These are phyloP conservation scores for Temnothorax ravouxi DNA, from an alignment of 2,888 invertebrate genomes.

Conservation along the genomic window DNA sequence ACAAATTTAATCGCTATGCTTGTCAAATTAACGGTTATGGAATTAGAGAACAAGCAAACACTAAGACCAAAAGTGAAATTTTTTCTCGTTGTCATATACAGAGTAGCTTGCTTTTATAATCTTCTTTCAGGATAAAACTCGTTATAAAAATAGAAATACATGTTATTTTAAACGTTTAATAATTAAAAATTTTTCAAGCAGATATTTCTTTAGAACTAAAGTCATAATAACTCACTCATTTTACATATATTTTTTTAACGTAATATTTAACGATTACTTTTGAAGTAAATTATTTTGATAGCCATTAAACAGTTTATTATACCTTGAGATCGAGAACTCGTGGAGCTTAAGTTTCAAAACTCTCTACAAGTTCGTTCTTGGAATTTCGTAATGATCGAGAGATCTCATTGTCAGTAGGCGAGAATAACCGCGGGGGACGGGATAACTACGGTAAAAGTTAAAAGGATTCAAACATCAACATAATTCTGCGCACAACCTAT, in stretches of 20 bases:
- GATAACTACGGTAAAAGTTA: conserved; percentile 45
- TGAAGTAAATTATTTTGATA: conserved; percentile 14
- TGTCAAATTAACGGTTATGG: conserved; percentile 50
- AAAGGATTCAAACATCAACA: conserved; percentile 58
- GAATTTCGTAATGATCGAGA: conserved; percentile 22
- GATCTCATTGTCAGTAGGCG: background rate
- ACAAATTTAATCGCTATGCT: conserved; percentile 44
- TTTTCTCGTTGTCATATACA: background rate
- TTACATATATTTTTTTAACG: background rate
- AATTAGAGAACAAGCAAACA: conserved; percentile 27
- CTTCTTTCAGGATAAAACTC: background rate
- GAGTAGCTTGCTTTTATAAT: background rate
- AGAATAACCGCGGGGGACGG: conserved; percentile 4
- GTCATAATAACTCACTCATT: background rate
- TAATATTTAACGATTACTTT: background rate
- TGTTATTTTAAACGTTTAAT: background rate
- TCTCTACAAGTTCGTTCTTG: background rate
- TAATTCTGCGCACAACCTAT: conserved; percentile 50
- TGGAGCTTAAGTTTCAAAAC: background rate
- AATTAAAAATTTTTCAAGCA: background rate
- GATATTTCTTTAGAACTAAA: background rate
- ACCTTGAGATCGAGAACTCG: background rate
- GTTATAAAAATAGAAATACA: conserved; percentile 10
- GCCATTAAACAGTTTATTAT: background rate
- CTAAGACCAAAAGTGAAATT: conserved; percentile 20